phyloP scores from a whole-genome alignment of 2,888 invertebrate species.

The Anthophora plumipes region DNA sequence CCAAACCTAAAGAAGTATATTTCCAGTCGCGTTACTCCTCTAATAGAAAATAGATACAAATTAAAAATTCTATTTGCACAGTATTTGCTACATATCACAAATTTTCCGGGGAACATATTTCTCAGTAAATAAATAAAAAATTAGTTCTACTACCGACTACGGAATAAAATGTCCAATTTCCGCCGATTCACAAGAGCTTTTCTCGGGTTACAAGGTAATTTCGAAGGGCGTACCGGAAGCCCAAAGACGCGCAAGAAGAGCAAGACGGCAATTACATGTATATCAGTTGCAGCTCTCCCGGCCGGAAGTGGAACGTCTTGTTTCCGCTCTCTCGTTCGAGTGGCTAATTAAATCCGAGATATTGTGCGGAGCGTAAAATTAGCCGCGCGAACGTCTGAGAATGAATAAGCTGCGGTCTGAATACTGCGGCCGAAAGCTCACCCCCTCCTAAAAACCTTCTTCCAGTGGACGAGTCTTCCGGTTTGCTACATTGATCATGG shows the following conservation, averaged over 20 bases:
- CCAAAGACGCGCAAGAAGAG: neutral
- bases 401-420: constrained; percentile 61
- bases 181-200: neutral
- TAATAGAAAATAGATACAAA: too few relatives aligned
- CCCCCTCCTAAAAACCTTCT: constrained; percentile 49
- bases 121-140: constrained; percentile 12
- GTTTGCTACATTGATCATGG: constrained; percentile 42
- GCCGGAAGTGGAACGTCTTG: constrained; percentile 58
- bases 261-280: constrained; percentile 42
- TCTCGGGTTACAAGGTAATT: neutral
- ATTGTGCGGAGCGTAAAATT: constrained; percentile 71
- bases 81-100: too few relatives aligned
- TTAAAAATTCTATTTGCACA: too few relatives aligned
- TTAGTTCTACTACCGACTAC: neutral
- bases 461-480: constrained; percentile 6
- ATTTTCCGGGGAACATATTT: too few relatives aligned
- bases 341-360: constrained; percentile 72
- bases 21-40: too few relatives aligned
- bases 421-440: constrained; percentile 40
- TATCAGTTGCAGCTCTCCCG: constrained; percentile 54
- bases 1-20: too few relatives aligned
- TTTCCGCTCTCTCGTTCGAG: constrained; percentile 67
- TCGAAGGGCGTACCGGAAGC: neutral
- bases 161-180: neutral
- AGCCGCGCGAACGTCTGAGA: constrained; percentile 57